Base-by-base conservation (phyloP, 2,888 invertebrate species). In the Dioctria rufipes region DNA sequence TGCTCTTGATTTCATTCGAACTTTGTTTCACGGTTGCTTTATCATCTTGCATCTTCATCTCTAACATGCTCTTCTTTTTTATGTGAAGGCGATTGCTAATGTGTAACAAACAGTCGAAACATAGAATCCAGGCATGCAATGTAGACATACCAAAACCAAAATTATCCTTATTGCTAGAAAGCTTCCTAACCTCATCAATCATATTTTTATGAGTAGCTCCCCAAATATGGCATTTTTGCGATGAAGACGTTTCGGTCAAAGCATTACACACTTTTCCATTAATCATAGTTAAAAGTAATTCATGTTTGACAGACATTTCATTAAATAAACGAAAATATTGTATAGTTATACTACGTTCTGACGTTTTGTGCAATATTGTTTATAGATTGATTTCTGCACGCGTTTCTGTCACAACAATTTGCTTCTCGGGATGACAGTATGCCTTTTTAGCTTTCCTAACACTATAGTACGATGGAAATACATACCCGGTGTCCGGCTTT, bases 211-310 rank as follows among this genome's bases (percentile, higher is more conserved):
- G 37, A 39, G 61, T 61, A 4, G 61, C 61, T 25, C 9, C 61
- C 3, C 61, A 61, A 61, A 61, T 61, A 39, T 25, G 25, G 9
- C 61, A 61, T 25, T 61, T 61, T 61, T 61, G 61, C 25, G 61
- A 5, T 4, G 61, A 61, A 61, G 61, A 61, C 4, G 61, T 61
- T 9, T 61, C 61, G 9, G 61, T 61, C 39, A 61, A 61, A 61
- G 61, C 61, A 25, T 61, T 61, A 25, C 61, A 25, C 58, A 58
- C 37, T 61, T 25, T 9, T n/a, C n/a, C n/a, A n/a, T n/a, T n/a
- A n/a, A n/a, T n/a, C n/a, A n/a, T n/a, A n/a, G n/a, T n/a, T n/a
- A n/a, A n/a, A n/a, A n/a, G n/a, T n/a, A n/a, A n/a, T n/a, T n/a
- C n/a, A n/a, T n/a, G n/a, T n/a, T n/a, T n/a, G n/a, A n/a, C n/a